Conservation (phyloP, 2,797 vertebrate genomes). For the Danio kyathit region DNA sequence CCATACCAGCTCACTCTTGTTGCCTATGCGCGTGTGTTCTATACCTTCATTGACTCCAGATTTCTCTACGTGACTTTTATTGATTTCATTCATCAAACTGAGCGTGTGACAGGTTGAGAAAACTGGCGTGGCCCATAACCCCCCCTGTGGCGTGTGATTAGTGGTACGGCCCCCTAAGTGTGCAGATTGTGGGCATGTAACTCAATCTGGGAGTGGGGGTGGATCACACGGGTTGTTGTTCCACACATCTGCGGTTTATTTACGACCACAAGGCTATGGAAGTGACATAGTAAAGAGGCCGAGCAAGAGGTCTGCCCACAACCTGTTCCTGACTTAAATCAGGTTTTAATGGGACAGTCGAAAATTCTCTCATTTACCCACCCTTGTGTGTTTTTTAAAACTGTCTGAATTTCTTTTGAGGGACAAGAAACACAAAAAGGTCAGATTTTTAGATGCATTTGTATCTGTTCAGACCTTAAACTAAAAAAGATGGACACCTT, state of each 20-base stretch:
- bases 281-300: conserved; percentile 64
- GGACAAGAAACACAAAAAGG: background rate
- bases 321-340: conserved; percentile 36
- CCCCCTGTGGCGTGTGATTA: conserved; percentile 67
- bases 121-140: conserved; percentile 51
- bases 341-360: conserved; percentile 31
- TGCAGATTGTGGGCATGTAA: conserved; percentile 77
- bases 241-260: conserved; percentile 63
- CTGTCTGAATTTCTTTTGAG: background rate
- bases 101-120: conserved; percentile 62
- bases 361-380: conserved; percentile 14
- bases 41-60: conserved; percentile 68
- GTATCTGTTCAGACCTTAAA: background rate
- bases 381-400: background rate
- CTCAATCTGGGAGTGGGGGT: conserved; percentile 68
- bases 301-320: conserved; percentile 25
- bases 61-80: conserved; percentile 70
- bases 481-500: no score
- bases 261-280: conserved; percentile 49
- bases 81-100: conserved; percentile 76
- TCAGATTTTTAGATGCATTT: no score
- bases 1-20: background rate
- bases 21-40: conserved; percentile 35
- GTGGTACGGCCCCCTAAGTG: conserved; percentile 72
- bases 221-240: conserved; percentile 50